Base-by-base conservation (phyloP, 2,113 vertebrate species). In the Poeciliopsis prolifica region DNA sequence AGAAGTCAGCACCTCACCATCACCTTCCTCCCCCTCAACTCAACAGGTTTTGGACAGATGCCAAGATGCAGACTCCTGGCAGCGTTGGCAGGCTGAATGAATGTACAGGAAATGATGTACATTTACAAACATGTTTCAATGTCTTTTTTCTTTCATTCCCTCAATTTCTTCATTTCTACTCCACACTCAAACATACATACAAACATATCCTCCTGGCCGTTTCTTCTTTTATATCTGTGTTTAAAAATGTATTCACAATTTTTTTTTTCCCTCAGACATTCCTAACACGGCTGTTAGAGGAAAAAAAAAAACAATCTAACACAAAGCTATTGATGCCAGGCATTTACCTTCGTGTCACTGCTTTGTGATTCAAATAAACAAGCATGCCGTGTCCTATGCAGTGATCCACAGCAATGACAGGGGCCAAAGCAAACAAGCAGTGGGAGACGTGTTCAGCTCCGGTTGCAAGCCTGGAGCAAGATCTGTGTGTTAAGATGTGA, bases 1-100 rank as follows among this genome's bases (percentile, higher is more conserved):
- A 31, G 63, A 48, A 85, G 84, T 89, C 81, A 82, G 60, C 26
- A 66, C 77, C 66, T 54, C 75, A 84, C 85, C 76, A 24, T 37
- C 67, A 1, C 30, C 17, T 31, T 26, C 17, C 11, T 31, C 37
- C 31, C 74, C 12, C 14, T 10, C 31, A 78, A 74, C 75, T 81
- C 51, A 58, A 72, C 74, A 74, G 67, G 64, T 86, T 87, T 81
- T 84, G 80, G 86, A 88, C 70, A n/a, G 78, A 82, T 87, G 82
- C 86, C 75, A 81, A 75, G 64, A 88, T 65, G 78, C 85, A 80
- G 72, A 74, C 70, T 77, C 44, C 63, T 72, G 71, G 75, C 65
- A 82, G 71, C 19, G 78, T 44, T 81, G 66, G 76, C 80, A 68
- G 75, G 68, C 69, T 5, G 30, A 79, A 84, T 82, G 75, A 85